Evolutionary conservation across 2,797 vertebrate genomes (phyloP), one percentile per base, ranked within the genome.

Genomic region (Trichosurus vulpecula): DNA sequence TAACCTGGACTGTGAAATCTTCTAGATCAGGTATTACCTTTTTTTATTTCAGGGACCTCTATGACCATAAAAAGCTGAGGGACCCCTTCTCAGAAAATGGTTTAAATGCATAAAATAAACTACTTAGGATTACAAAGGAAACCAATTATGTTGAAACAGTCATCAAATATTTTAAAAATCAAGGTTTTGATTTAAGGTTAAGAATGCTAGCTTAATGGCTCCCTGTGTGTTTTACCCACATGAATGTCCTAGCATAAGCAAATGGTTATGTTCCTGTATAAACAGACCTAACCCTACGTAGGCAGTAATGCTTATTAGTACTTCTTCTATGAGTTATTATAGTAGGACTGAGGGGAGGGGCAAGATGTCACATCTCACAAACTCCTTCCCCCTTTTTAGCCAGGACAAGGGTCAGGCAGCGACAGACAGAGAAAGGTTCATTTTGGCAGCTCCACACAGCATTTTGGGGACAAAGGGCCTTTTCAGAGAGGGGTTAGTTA

Each of bases 381-480:
- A 74, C 53, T 35, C 51, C n/a, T 31, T 16, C 35, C 29, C 54
- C 6, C 25, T 4, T 29, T 53, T 54, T 66, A 25, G 25, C 3
- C 25, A 53, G 25, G 89, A 10, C n/a, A 41, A 27, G 41, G 74
- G 41, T 81, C 74, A 47, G 94, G 58, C 8, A 1, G 41, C 13
- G 31, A 41, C 31, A 47, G 6, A 29, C 3, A 81, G 29, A 47
- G 35, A 27, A 61, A 41, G 10, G 58, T 90, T 92, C 54, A 35
- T 51, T n/a, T 12, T 29, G 91, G 11, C 5, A 89, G 90, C 27
- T 52, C 53, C 52, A 53, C 29, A n/a, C 8, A 52, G 25, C 41
- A 2, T 6, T 57, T 90, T 53, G 27, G 0, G 14, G 56, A 95
- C 94, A 94, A 95, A 92, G 58, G n/a, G 27, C 51, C 66, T 95